Evolutionary conservation across 2,888 invertebrate species (phyloP), one percentile per base, ranked within the genome.

Genomic region (Aporophyla lueneburgensis): DNA sequence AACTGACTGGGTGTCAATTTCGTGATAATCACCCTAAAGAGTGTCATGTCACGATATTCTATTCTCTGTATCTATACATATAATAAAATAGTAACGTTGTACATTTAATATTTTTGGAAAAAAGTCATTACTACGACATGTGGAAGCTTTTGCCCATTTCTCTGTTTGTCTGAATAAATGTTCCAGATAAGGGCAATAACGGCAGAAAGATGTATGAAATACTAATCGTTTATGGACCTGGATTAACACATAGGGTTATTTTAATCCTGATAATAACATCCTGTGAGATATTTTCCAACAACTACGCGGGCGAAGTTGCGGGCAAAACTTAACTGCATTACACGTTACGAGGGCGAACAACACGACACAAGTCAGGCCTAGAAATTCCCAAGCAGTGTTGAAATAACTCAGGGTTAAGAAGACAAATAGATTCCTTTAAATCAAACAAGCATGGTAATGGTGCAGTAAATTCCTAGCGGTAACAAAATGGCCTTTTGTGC

Each of bases 391-490:
- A 10, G 33, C 53, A 19, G 27, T 53, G 33, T 10, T 63, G 0
- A 80, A 72, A 72, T 72, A 70, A 61, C 53, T 68, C 56, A 63
- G 33, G 16, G 19, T 16, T 33, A 67, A 40, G 51, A 43, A 74
- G 66, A 81, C 83, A 78, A 78, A 78, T 83, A 70, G 72, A 66
- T 78, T 73, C 66, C 63, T 70, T 24, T 59, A 49, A 62, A 83
- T 78, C 53, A 58, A 76, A 63, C 71, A 43, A 67, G 65, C 24
- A 58, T 40, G 63, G 40, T 21, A 56, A 58, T 40, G 63, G 40
- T 21, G 61, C 66, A 67, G 72, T 78, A 58, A 58, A 73, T 81
- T 78, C 65, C 69, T 81, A 71, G 83, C 83, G 59, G 82, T 78
- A 66, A 81, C 56, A 58, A 73, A 83, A 68, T 74, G 49, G 61